A percentile compares a stretch with the other conserved stretches of the same genome.
These are phyloP conservation scores for Pelochelys cantorii DNA, from an alignment of 2,797 vertebrate genomes.

Conservation along the genomic window DNA sequence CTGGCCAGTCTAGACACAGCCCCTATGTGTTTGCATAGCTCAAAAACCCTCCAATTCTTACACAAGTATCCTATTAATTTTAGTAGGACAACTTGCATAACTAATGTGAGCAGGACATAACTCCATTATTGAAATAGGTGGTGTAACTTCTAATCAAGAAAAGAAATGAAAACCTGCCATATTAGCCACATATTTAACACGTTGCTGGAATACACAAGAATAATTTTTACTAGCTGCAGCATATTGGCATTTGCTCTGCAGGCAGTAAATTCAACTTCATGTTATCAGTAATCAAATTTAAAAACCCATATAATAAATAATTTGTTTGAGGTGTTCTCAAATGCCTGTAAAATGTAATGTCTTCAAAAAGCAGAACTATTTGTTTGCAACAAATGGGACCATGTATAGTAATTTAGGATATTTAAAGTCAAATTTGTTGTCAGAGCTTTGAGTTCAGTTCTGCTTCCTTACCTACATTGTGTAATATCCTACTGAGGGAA, in stretches of 20 bases:
- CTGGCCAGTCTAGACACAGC: too few relatives aligned
- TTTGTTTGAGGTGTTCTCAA: not conserved
- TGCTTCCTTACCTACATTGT: not conserved
- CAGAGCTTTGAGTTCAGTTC: not conserved
- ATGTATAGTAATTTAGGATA: not conserved
- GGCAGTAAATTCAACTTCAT: not conserved
- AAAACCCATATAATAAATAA: conserved; percentile 17
- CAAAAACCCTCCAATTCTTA: not conserved
- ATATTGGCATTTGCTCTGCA: conserved; percentile 16
- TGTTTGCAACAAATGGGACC: not conserved
- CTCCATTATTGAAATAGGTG: not conserved
- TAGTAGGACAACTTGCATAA: not conserved
- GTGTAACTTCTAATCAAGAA: not conserved
- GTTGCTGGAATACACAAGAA: not conserved
- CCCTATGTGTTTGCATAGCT: not conserved
- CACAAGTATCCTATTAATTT: not conserved
- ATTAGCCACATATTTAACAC: not conserved
- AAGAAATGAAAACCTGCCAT: not conserved
- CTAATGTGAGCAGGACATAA: not conserved
- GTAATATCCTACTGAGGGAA: conserved; percentile 1
- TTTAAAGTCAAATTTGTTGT: not conserved
- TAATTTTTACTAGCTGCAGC: conserved; percentile 1
- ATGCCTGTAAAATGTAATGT: not conserved
- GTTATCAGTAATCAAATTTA: conserved; percentile 13
- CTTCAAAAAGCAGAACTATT: not conserved